Conservation (phyloP, 2,888 invertebrate species). For the Lasioglossum vierecki region DNA sequence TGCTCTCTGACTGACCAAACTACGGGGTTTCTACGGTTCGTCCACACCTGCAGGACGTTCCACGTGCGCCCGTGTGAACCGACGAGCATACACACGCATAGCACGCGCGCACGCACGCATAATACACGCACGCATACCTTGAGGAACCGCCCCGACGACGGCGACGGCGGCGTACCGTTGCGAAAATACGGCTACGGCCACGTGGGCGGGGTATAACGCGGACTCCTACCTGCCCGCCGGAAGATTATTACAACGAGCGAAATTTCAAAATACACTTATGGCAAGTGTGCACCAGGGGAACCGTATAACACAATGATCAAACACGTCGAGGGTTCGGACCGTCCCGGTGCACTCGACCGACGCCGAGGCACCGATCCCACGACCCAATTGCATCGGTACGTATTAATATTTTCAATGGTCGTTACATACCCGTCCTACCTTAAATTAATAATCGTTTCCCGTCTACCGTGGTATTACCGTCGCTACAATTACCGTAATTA, state of each 20-base stretch:
- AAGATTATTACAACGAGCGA: slow-evolving; percentile 79
- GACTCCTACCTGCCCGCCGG: slow-evolving; percentile 63
- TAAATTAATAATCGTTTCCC: slow-evolving; percentile 9
- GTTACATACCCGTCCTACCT: not conserved
- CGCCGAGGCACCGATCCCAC: slow-evolving; percentile 51
- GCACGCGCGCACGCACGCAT: slow-evolving; percentile 20
- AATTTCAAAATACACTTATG: slow-evolving; percentile 81
- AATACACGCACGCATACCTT: slow-evolving; percentile 56
- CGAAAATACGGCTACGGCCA: slow-evolving; percentile 68
- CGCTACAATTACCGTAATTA: not conserved
- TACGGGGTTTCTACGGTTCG: slow-evolving; percentile 67
- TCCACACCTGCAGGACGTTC: slow-evolving; percentile 55
- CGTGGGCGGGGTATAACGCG: slow-evolving; percentile 42
- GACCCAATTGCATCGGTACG: slow-evolving; percentile 64
- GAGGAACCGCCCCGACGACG: slow-evolving; percentile 42
- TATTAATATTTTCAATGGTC: slow-evolving; percentile 61
- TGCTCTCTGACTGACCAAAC: slow-evolving; percentile 82
- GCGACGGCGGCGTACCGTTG: slow-evolving; percentile 59
- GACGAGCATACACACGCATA: not conserved
- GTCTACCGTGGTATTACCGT: not conserved
- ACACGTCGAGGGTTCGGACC: slow-evolving; percentile 68
- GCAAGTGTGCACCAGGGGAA: slow-evolving; percentile 78
- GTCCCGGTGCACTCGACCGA: slow-evolving; percentile 61
- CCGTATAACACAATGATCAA: slow-evolving; percentile 81
- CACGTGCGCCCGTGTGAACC: slow-evolving; percentile 1